Percentiles rank a stretch among this genome's conserved stretches.
Conservation (phyloP, 2,113 vertebrate species). For the Rhinichthys klamathensis region DNA sequence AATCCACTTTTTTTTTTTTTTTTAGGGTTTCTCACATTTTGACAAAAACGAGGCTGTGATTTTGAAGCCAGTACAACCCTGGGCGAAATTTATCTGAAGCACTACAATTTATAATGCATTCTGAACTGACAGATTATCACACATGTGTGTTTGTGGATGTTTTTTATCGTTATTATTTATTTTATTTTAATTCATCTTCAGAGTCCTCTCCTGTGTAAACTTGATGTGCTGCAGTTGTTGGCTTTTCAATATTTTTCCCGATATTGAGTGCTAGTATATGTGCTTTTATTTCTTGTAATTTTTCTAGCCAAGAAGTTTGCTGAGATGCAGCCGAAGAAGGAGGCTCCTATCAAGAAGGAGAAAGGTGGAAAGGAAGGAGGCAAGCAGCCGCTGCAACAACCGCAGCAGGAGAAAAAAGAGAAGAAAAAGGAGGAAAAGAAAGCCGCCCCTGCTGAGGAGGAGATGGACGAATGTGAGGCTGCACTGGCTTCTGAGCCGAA, state of each 20-base stretch:
- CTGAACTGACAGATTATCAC: too few species aligned
- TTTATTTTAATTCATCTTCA: neutral
- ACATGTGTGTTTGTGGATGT: neutral
- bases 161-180: too few species aligned
- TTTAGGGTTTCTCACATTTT: neutral
- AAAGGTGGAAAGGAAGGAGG: conserved; percentile 77
- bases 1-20: neutral
- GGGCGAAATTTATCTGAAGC: neutral
- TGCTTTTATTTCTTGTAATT: neutral
- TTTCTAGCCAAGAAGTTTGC: conserved; percentile 88
- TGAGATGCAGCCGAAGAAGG: conserved; percentile 90
- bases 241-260: neutral
- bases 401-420: conserved; percentile 79
- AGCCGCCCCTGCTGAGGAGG: conserved; percentile 74
- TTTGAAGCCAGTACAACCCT: neutral
- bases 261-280: neutral
- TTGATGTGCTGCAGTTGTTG: neutral
- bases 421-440: conserved; percentile 88
- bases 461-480: conserved; percentile 87
- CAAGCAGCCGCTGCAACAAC: conserved; percentile 69
- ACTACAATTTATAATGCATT: neutral
- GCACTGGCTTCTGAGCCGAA: conserved; percentile 87
- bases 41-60: neutral
- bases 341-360: conserved; percentile 83
- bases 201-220: too few species aligned